These are phyloP conservation scores for Sparidentex hasta DNA, from an alignment of 2,797 vertebrate genomes.

Conservation along the genomic window DNA sequence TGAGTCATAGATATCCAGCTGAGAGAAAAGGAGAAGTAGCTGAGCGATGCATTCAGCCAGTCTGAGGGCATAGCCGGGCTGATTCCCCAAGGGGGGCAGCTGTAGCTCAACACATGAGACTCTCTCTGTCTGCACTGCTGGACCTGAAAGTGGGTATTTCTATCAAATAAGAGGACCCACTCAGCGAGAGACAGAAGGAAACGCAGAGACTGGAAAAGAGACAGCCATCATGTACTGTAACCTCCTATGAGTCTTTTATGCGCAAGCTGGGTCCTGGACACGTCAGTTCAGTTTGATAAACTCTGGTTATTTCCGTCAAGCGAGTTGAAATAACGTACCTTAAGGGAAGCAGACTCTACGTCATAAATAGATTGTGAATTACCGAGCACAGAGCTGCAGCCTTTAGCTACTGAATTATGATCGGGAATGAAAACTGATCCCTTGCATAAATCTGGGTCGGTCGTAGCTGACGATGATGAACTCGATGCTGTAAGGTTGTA, in stretches of 20 bases:
- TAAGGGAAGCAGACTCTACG: background rate
- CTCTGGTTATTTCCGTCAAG: slow-evolving; percentile 48
- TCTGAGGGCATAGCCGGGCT: slow-evolving; percentile 33
- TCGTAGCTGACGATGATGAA: slow-evolving; percentile 19
- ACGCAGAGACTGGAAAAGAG: slow-evolving; percentile 14
- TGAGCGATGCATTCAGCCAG: slow-evolving; percentile 59
- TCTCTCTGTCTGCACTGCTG: slow-evolving; percentile 37
- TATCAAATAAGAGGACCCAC: slow-evolving; percentile 35
- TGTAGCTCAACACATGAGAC: slow-evolving; percentile 50
- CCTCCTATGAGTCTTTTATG: slow-evolving; percentile 32
- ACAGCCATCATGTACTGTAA: slow-evolving; percentile 40
- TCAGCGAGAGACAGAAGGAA: slow-evolving; percentile 16
- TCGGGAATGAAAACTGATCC: slow-evolving; percentile 22
- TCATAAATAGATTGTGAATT: slow-evolving; percentile 31
- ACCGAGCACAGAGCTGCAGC: background rate
- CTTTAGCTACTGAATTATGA: slow-evolving; percentile 16
- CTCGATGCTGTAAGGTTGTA: slow-evolving; percentile 27
- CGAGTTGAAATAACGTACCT: slow-evolving; percentile 17
- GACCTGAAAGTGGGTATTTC: slow-evolving; percentile 47
- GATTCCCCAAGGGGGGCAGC: slow-evolving; percentile 35
- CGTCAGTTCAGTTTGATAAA: slow-evolving; percentile 54
- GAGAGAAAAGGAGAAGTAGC: slow-evolving; percentile 59
- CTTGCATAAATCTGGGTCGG: background rate
- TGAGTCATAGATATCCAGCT: slow-evolving; percentile 58
- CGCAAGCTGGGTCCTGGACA: slow-evolving; percentile 23